Percentiles rank a stretch among this genome's conserved stretches.
Evolutionary conservation across 2,797 vertebrate species (phyloP).

Genomic region (Platyrinchus mystaceus): DNA sequence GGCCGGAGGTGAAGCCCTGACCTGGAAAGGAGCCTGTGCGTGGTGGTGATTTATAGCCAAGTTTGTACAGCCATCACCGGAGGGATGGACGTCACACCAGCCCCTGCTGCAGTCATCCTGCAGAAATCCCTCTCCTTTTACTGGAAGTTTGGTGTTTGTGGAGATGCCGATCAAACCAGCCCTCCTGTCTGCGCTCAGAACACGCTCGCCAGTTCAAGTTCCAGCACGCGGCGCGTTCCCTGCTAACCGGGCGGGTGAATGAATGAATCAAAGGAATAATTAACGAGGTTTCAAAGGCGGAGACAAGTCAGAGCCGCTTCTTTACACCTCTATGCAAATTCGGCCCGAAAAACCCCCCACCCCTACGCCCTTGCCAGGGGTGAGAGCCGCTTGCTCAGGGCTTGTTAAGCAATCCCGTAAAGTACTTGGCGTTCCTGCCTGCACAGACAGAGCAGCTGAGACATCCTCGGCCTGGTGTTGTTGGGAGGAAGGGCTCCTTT

Average conservation of each 20-base stretch:
- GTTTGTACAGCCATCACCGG: not conserved
- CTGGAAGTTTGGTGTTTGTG: conserved; percentile 20
- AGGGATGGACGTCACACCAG: not conserved
- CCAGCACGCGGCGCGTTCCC: not conserved
- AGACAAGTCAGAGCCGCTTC: conserved; percentile 35
- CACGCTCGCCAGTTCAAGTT: not conserved
- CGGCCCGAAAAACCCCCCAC: not conserved
- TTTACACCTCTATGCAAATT: conserved; percentile 29
- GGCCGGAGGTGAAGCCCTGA: not conserved
- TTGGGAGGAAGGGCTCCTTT: not conserved
- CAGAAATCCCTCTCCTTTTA: not conserved
- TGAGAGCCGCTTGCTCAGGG: not conserved
- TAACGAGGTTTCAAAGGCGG: not conserved
- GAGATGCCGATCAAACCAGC: not conserved
- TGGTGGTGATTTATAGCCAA: not conserved
- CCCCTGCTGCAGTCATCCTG: not conserved
- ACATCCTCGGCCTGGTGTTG: not conserved
- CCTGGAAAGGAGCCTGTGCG: not conserved
- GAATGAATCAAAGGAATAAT: conserved; percentile 47
- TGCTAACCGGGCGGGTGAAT: not conserved
- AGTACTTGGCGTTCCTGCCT: not conserved
- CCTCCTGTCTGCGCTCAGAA: not conserved
- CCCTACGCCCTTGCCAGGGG: not conserved
- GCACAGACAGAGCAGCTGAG: not conserved
- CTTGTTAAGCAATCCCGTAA: not conserved